Conservation (phyloP, 2,797 vertebrate species). For the Holocentrus rufus region DNA sequence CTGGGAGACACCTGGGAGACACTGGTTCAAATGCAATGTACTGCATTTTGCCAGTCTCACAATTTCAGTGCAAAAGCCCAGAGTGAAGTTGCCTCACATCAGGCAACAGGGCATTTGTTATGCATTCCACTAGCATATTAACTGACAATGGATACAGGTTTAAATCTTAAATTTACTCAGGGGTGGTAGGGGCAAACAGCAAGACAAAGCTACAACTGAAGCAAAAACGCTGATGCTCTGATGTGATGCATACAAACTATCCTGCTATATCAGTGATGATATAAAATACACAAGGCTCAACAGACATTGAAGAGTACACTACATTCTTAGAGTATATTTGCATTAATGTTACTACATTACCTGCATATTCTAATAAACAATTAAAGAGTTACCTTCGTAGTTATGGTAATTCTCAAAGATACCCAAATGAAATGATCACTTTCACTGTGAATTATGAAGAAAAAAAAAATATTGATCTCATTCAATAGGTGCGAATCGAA, state of each 20-base stretch:
- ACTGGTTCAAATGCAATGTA: conserved; percentile 41
- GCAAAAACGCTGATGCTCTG: too few relatives aligned
- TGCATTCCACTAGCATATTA: conserved; percentile 45
- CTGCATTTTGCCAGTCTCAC: conserved; percentile 49
- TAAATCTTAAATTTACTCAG: conserved; percentile 28
- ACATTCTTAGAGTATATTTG: too few relatives aligned
- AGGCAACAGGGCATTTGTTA: conserved; percentile 68
- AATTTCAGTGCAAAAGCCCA: conserved; percentile 60
- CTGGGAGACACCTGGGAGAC: conserved; percentile 62
- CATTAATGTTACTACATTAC: too few relatives aligned
- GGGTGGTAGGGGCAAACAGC: conserved; percentile 32
- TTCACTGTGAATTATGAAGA: background rate
- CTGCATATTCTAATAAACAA: too few relatives aligned
- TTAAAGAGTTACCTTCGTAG: too few relatives aligned
- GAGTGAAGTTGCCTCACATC: conserved; percentile 58
- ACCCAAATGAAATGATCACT: background rate
- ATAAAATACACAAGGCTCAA: too few relatives aligned
- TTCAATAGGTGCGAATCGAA: background rate
- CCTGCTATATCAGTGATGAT: too few relatives aligned
- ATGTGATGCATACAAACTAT: too few relatives aligned
- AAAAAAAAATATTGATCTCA: background rate
- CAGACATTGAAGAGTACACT: too few relatives aligned
- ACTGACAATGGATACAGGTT: conserved; percentile 35
- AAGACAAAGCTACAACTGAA: conserved; percentile 23
- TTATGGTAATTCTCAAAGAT: too few relatives aligned